phyloP scores from a whole-genome alignment of 2,888 invertebrate species.

The Harpalus rubripes region DNA sequence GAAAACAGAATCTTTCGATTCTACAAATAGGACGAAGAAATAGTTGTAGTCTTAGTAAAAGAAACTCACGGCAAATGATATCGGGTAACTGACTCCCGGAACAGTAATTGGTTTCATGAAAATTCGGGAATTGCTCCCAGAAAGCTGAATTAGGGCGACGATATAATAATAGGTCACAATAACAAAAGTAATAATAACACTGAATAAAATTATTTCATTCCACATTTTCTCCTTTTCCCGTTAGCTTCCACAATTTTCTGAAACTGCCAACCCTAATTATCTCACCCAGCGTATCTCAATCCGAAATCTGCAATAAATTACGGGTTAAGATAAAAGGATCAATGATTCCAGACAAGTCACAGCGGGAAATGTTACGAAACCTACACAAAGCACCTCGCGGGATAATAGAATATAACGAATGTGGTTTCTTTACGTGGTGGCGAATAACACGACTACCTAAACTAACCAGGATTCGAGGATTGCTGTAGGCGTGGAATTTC shows the following conservation, averaged over 20 bases:
- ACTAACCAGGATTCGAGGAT: background rate
- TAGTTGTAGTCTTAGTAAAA: no score
- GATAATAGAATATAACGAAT: slow-evolving; percentile 40
- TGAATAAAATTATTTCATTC: background rate
- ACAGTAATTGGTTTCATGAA: no score
- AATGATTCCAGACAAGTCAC: background rate
- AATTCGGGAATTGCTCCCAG: no score
- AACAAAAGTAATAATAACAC: background rate
- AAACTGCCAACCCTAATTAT: background rate
- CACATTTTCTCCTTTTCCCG: background rate
- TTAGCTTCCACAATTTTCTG: background rate
- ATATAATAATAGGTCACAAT: no score
- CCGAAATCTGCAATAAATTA: background rate
- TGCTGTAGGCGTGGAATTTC: no score
- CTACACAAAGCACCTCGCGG: background rate
- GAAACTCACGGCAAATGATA: no score
- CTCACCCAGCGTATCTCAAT: background rate
- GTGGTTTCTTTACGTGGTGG: slow-evolving; percentile 5
- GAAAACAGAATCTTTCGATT: no score
- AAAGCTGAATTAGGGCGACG: no score
- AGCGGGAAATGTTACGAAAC: background rate
- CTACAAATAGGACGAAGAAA: no score
- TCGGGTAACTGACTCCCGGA: no score
- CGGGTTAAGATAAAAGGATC: background rate
- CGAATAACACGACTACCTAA: background rate